A percentile compares a stretch with the other conserved stretches of the same genome.
Evolutionary conservation across 2,113 vertebrate species (phyloP).

Genomic region (Pterophyllum scalare): DNA sequence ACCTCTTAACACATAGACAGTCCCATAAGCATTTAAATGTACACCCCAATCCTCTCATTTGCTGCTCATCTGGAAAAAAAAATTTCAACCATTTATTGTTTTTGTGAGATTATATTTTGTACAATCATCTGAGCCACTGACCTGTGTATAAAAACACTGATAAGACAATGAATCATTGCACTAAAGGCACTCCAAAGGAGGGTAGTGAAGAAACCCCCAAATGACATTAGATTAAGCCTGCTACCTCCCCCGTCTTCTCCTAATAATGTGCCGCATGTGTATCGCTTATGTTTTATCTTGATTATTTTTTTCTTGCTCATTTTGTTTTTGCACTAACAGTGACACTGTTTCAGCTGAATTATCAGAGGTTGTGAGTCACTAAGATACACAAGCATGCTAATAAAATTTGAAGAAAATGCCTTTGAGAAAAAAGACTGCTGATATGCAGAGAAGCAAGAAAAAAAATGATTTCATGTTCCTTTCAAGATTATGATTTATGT

Average conservation of each 20-base stretch:
- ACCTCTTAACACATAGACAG: neutral
- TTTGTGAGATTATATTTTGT: conserved; percentile 50
- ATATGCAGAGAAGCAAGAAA: neutral
- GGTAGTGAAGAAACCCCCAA: conserved; percentile 6
- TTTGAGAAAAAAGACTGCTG: neutral
- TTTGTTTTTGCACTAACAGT: conserved; percentile 32
- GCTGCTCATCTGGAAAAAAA: conserved; percentile 14
- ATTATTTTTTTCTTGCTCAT: conserved; percentile 65
- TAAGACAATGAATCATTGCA: conserved; percentile 31
- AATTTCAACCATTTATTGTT: conserved; percentile 16
- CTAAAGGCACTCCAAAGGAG: conserved; percentile 4
- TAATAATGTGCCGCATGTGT: conserved; percentile 42
- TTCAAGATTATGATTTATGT: neutral
- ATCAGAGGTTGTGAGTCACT: conserved; percentile 18
- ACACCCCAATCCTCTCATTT: conserved; percentile 5
- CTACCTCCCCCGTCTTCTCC: neutral
- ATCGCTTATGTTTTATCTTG: conserved; percentile 46
- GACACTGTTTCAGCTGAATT: conserved; percentile 41
- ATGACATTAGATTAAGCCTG: conserved; percentile 49
- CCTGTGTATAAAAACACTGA: conserved; percentile 60
- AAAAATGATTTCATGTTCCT: neutral
- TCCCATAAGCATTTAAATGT: conserved; percentile 8
- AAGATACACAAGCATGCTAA: conserved; percentile 21
- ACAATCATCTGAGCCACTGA: conserved; percentile 73
- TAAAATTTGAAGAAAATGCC: conserved; percentile 15